A percentile compares a stretch with the other conserved stretches of the same genome.
Conservation (phyloP, 2,888 invertebrate genomes). For the Stramonita haemastoma region DNA sequence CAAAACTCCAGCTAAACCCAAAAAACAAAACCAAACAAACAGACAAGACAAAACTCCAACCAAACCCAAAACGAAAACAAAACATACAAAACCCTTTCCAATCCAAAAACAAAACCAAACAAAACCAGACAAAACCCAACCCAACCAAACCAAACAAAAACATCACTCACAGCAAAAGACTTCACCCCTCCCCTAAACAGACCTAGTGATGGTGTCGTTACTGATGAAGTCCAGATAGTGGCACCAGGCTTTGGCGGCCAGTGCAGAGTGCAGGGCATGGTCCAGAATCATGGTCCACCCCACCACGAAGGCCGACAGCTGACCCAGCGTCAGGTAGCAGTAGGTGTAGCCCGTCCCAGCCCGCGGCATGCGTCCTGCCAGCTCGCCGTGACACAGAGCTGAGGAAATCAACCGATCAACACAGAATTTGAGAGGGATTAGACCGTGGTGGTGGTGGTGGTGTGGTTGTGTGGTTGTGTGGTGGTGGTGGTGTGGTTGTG, state of each 20-base stretch:
- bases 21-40: neutral
- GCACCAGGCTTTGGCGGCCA: conserved; percentile 73
- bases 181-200: conserved; percentile 29
- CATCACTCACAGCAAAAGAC: neutral
- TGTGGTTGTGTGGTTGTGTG: too few species aligned
- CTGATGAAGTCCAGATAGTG: conserved; percentile 72
- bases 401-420: too few species aligned
- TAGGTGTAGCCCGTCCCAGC: conserved; percentile 73
- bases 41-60: neutral
- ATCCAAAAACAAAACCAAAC: neutral
- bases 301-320: conserved; percentile 72
- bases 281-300: conserved; percentile 75
- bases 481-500: too few species aligned
- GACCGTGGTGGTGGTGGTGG: too few species aligned
- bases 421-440: too few species aligned
- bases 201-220: conserved; percentile 70
- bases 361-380: conserved; percentile 69
- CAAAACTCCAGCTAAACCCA: too few species aligned
- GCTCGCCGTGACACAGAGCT: conserved; percentile 74
- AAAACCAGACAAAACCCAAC: neutral
- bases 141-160: neutral
- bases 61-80: neutral
- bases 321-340: conserved; percentile 72
- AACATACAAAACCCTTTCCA: neutral
- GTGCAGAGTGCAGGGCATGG: conserved; percentile 68